Percentiles rank a stretch among this genome's conserved stretches.
These are phyloP conservation scores for Tragopan temminckii DNA, from an alignment of 2,797 vertebrate species.

Conservation along the genomic window DNA sequence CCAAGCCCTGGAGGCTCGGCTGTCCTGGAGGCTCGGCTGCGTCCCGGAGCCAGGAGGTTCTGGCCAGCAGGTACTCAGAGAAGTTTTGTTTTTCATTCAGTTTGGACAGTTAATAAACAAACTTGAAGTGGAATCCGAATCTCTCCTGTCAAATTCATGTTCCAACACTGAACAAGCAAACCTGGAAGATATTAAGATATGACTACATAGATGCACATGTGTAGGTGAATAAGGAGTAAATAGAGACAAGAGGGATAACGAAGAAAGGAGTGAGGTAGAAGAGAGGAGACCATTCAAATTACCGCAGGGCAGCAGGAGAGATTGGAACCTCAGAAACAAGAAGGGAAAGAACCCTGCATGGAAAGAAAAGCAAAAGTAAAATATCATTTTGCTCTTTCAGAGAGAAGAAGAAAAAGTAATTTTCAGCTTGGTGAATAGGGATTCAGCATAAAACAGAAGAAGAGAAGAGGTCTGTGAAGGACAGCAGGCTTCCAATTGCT, in stretches of 20 bases:
- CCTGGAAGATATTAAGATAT: slow-evolving; percentile 12
- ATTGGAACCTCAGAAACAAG: background rate
- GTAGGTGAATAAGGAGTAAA: too few species aligned
- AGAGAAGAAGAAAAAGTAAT: background rate
- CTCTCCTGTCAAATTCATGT: slow-evolving; percentile 43
- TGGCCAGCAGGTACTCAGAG: background rate
- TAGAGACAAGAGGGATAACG: background rate
- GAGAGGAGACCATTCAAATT: background rate
- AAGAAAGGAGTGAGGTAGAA: background rate
- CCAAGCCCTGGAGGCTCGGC: background rate
- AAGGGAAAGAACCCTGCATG: background rate
- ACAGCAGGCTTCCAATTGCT: background rate
- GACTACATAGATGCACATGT: too few species aligned
- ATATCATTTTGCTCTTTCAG: background rate
- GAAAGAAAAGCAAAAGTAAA: background rate
- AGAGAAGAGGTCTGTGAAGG: slow-evolving; percentile 36
- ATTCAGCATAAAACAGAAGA: slow-evolving; percentile 10
- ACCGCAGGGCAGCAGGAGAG: background rate
- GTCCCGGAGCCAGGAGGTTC: background rate
- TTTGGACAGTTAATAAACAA: slow-evolving; percentile 47
- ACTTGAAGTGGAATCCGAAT: slow-evolving; percentile 14
- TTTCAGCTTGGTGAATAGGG: background rate
- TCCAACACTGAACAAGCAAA: slow-evolving; percentile 43
- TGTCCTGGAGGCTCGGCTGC: background rate
- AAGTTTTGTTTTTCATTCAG: slow-evolving; percentile 24